Base-by-base conservation (phyloP, 2,888 invertebrate species). In the Mayetiola destructor region DNA sequence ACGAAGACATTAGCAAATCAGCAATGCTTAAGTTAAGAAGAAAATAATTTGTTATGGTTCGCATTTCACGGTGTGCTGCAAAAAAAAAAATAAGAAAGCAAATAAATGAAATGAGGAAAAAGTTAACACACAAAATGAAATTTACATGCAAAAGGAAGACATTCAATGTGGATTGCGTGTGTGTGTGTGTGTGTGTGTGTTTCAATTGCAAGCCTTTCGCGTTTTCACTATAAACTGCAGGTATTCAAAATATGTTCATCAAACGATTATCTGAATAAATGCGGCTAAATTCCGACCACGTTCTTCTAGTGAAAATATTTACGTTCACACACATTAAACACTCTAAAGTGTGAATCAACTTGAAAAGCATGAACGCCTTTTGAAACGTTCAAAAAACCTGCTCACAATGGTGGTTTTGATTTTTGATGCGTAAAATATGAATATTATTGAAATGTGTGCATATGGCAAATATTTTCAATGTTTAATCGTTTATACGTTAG, bases 1-100 rank as follows among this genome's bases (percentile, higher is more conserved):
- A 78, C 2, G 86, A 78, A 0, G 91, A 87, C 79, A 92, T 88
- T 71, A 91, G 79, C 61, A 90, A 76, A 67, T 93, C 92, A 21
- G 92, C 89, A 42, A 88, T 80, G 58, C 90, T 90, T 57, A 94
- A 76, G 69, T 93, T 93, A 61, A 93, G 82, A 61, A 93, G 77
- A 71, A 92, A 92, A 73, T 90, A 93, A 74, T 93, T 93, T 56
- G 93, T 93, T 9, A 92, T 88, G 0, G 91, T 91, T 60, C 91
- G 73, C 88, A 88, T 88, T 61, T 85, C 76, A 57, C 85, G 78
- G 69, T 88, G 88, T 57, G 86, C 88, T 88, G 76, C 39, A 74
- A 74, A 64, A 63, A 65, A 48, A 48, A 4, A 37, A 14, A 37
- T 37, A 9, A 36, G n/a, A 36, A 36, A 39, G n/a, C 8, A 36